Evolutionary conservation across 1,140 invertebrate genomes (phyloP), one percentile per base, ranked within the genome.

Genomic region (Ruditapes philippinarum): DNA sequence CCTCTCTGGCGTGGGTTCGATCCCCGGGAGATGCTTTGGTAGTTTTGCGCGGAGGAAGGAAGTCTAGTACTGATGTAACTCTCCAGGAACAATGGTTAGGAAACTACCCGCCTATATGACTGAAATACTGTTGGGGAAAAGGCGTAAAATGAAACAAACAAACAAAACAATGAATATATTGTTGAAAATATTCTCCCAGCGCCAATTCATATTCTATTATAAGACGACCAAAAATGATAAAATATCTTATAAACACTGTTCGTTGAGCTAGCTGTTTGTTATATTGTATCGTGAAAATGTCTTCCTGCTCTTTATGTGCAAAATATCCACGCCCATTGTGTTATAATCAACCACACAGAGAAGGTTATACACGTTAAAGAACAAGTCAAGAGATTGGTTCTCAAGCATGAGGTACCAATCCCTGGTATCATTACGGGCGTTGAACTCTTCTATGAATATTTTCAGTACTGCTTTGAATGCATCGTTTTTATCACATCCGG

Each of bases 161-260:
- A n/a, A n/a, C n/a, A n/a, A n/a, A n/a, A n/a, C n/a, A n/a, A 2
- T 62, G 11, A 14, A 25, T 62, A 62, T 4, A 28, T 62, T 28
- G 5, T 11, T 62, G 25, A 28, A 57, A n/a, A 89, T 79, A 70
- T 82, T 82, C 87, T 89, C 73, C 33, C 3, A 89, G 42, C 1
- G 87, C 87, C 87, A 79, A 89, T 60, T 81, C 51, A n/a, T 82
- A 65, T 3, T 79, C 87, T 22, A 14, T 12, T 11, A 89, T 54
- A 25, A 89, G 68, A 19, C 79, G 31, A 33, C 83, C 87, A 33
- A 89, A 31, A 54, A 89, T 82, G 7, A 40, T 65, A 89, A 82
- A 9, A 65, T 89, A 40, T 83, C 68, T 19, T 31, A 54, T 33
- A 82, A 89, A 40, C 87, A 89, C 25, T 74, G 62, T 40, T 82